Percentiles rank a stretch among this genome's conserved stretches.
Conservation (phyloP, 2,113 vertebrate species). For the Paramormyrops kingsleyae region DNA sequence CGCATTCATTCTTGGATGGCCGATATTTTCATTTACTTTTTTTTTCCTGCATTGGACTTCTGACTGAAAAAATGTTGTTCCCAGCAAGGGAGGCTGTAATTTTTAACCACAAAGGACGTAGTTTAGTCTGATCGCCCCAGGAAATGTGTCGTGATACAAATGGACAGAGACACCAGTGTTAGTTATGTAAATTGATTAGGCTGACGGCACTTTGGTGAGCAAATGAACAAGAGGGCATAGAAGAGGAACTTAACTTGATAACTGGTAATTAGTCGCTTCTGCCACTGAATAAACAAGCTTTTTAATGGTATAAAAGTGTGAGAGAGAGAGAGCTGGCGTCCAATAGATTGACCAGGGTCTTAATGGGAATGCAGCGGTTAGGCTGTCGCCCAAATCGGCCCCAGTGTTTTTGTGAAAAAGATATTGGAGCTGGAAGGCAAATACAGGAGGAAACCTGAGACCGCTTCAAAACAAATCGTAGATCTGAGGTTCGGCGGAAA, state of each 20-base stretch:
- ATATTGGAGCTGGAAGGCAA: neutral
- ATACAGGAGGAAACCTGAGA: neutral
- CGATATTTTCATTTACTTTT: neutral
- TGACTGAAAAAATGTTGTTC: neutral
- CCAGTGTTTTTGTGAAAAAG: neutral
- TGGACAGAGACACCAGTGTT: neutral
- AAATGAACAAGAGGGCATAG: neutral
- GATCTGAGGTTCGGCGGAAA: neutral
- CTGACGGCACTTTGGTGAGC: neutral
- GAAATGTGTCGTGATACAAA: neutral
- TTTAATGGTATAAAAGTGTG: neutral
- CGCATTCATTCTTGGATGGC: neutral
- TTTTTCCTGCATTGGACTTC: neutral
- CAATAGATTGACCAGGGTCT: neutral
- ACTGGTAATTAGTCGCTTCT: neutral
- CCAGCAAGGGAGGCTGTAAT: neutral
- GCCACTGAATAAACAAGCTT: neutral
- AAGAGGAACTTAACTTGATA: neutral
- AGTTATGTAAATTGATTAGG: neutral
- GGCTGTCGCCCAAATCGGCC: neutral
- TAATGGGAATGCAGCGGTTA: neutral
- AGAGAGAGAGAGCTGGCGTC: neutral
- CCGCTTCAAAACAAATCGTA: neutral
- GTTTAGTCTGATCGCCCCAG: neutral
- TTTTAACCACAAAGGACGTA: neutral